phyloP scores from a whole-genome alignment of 2,888 invertebrate species.

The Tetanocera ferruginea region DNA sequence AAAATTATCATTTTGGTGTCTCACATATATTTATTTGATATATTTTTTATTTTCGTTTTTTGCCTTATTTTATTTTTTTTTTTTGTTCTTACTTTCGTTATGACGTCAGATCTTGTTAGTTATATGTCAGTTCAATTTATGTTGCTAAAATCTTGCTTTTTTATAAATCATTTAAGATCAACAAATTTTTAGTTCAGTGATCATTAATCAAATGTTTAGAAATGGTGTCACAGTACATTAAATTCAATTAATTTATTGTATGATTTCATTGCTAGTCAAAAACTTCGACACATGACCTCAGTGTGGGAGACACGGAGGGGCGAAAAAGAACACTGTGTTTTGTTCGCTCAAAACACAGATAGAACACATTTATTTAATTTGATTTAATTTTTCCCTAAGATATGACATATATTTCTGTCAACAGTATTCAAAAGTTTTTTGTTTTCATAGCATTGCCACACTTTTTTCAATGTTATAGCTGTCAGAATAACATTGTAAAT shows the following conservation, averaged over 20 bases:
- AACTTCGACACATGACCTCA: constrained; percentile 29
- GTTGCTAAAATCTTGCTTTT: neutral
- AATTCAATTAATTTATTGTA: constrained; percentile 15
- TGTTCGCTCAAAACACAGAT: neutral
- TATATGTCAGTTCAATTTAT: neutral
- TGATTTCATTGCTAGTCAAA: constrained; percentile 10
- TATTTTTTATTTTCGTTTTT: neutral
- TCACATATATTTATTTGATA: neutral
- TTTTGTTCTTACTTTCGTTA: neutral
- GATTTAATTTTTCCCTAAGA: neutral
- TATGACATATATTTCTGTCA: neutral
- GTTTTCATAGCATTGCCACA: neutral
- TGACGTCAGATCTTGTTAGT: constrained; percentile 14
- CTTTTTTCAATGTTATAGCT: neutral
- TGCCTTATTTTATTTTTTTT: neutral
- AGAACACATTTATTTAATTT: neutral
- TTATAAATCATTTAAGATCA: constrained; percentile 8
- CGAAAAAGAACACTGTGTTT: neutral
- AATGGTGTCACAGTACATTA: constrained; percentile 21
- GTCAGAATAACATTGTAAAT: neutral
- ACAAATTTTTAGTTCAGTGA: neutral
- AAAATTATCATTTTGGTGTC: neutral
- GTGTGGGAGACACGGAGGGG: neutral
- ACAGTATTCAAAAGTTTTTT: neutral
- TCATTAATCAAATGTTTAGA: constrained; percentile 26